phyloP scores from a whole-genome alignment of 2,888 invertebrate species.

The Drosophila dives region DNA sequence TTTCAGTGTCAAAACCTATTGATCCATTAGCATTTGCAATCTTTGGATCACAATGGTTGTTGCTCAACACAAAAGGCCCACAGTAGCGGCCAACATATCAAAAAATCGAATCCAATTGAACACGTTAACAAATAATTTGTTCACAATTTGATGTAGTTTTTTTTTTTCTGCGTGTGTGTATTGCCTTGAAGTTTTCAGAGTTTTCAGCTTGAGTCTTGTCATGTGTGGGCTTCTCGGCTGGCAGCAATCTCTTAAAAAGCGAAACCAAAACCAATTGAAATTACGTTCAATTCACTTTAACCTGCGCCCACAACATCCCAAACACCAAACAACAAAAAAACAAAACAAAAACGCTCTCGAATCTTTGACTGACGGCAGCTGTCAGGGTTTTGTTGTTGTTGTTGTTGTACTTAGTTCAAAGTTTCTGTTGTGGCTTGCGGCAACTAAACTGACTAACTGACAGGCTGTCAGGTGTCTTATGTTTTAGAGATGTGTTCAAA shows the following conservation, averaged over 20 bases:
- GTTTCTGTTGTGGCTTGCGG: conserved; percentile 13
- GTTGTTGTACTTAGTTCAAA: background rate
- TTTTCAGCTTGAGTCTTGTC: conserved; percentile 1
- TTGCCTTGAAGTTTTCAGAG: conserved; percentile 36
- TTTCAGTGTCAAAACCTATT: conserved; percentile 24
- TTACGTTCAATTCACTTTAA: conserved; percentile 32
- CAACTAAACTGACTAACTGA: background rate
- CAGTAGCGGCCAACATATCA: background rate
- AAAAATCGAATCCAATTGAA: conserved; percentile 1
- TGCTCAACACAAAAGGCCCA: conserved; percentile 9
- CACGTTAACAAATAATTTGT: conserved; percentile 17
- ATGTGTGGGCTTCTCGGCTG: conserved; percentile 13
- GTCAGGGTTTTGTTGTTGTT: conserved; percentile 8
- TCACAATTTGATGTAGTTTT: conserved; percentile 14
- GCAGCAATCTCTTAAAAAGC: conserved; percentile 5
- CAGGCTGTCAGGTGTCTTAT: conserved; percentile 7
- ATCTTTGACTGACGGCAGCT: conserved; percentile 19
- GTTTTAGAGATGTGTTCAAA: background rate
- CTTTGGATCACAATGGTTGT: background rate
- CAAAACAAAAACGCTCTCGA: background rate
- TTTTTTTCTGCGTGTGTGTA: background rate
- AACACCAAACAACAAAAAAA: background rate
- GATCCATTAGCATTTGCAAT: background rate
- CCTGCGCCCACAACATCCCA: conserved; percentile 25
- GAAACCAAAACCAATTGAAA: conserved; percentile 46